phyloP scores from a whole-genome alignment of 1,140 invertebrate genomes.

The Linepithema humile region DNA sequence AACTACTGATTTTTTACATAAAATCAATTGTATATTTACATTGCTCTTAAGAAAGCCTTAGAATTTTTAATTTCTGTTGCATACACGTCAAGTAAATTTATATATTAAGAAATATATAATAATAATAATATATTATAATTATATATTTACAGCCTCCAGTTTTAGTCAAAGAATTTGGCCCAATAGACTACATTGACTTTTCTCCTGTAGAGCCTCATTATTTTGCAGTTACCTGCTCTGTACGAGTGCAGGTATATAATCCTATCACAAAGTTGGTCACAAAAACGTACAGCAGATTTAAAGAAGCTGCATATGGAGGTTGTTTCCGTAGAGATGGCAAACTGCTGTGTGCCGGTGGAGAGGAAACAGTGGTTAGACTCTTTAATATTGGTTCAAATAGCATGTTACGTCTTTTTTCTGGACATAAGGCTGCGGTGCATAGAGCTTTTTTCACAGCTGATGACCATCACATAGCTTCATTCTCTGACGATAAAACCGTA shows the following conservation, averaged over 20 bases:
- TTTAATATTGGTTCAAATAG: slow-evolving; percentile 94
- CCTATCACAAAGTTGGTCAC: slow-evolving; percentile 93
- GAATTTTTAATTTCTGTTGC: not conserved
- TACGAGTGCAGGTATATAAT: slow-evolving; percentile 96
- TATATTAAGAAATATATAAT: not conserved
- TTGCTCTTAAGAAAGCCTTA: too few relatives aligned
- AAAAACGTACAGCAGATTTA: slow-evolving; percentile 94
- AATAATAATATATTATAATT: slow-evolving; percentile 34
- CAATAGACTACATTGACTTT: slow-evolving; percentile 96
- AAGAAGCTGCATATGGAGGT: slow-evolving; percentile 94
- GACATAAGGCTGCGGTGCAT: slow-evolving; percentile 88
- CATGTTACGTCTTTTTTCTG: slow-evolving; percentile 87
- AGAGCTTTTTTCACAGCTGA: slow-evolving; percentile 93
- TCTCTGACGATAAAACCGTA: slow-evolving; percentile 97
- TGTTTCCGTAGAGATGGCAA: slow-evolving; percentile 94
- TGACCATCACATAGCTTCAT: slow-evolving; percentile 92
- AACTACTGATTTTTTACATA: too few relatives aligned
- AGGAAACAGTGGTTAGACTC: slow-evolving; percentile 93
- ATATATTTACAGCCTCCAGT: slow-evolving; percentile 89
- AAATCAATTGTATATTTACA: too few relatives aligned
- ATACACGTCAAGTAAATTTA: not conserved
- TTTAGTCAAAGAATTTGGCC: slow-evolving; percentile 95
- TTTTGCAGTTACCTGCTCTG: slow-evolving; percentile 96
- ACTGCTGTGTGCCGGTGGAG: slow-evolving; percentile 93
- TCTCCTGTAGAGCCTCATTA: slow-evolving; percentile 94